Evolutionary conservation across 1,140 invertebrate genomes (phyloP), one percentile per base, ranked within the genome.

Genomic region (Neodiprion lecontei): DNA sequence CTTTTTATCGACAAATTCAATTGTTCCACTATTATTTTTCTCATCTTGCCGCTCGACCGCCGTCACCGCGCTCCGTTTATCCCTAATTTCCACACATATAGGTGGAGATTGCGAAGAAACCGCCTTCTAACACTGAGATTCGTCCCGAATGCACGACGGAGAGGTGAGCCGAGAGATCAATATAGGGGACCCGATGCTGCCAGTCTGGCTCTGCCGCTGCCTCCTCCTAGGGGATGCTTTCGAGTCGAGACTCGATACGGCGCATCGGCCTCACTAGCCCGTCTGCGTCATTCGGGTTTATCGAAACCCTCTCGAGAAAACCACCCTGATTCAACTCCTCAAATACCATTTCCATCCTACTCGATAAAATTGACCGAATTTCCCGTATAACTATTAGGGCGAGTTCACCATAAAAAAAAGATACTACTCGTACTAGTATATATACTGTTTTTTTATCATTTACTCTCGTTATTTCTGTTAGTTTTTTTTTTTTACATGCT

Each of bases 91-190:
- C 11, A 9, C 53, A 17, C 11, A 61, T 12, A 17, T 61, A 17
- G 53, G 53, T 61, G 11, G 53, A 61, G 11, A 61, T 61, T 17
- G 53, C 53, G 53, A 61, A 61, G 53, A 61, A 61, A 17, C 53
- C 53, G n/a, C 53, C 53, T 61, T 61, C 53, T 61, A 61, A 61
- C 53, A 61, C 53, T 61, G 53, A 61, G 53, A 61, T 61, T 61
- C 53, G 53, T 61, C 11, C 53, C 53, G n/a, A 61, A 61, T 61
- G 53, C 53, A 61, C 53, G 53, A 17, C 53, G 11, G 53, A 61
- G 53, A 61, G 53, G 53, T 61, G 53, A 61, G 53, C n/a, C 53
- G 53, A 61, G 53, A 61, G 53, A 61, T 61, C 53, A 61, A 61
- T 61, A 61, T 61, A 61, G 53, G 53, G 53, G 53, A 17, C 53